Conservation (phyloP, 2,888 invertebrate species). For the Lochmaea capreae region DNA sequence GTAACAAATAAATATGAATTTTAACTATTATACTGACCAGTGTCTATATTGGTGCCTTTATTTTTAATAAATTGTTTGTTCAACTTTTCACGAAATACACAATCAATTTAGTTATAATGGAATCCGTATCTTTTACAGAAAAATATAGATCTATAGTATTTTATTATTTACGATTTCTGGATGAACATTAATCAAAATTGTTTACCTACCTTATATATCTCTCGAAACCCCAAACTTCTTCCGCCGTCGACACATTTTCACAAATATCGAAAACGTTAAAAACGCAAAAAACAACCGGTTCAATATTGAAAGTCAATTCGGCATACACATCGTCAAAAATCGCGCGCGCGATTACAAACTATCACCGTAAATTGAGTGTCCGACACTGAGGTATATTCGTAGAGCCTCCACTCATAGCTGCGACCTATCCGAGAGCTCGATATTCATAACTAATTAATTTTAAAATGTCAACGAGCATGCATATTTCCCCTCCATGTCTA, state of each 20-base stretch:
- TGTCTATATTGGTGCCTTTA: too few species aligned
- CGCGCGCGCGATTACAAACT: constrained; percentile 47
- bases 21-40: too few species aligned
- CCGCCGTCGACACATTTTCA: constrained; percentile 46
- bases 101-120: too few species aligned
- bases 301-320: constrained; percentile 39
- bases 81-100: too few species aligned
- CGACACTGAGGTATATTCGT: constrained; percentile 53
- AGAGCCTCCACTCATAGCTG: constrained; percentile 56
- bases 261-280: constrained; percentile 28
- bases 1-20: too few species aligned
- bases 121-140: too few species aligned
- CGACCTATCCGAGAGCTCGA: constrained; percentile 46
- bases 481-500: constrained; percentile 55
- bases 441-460: constrained; percentile 53
- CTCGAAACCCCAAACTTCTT: constrained; percentile 37
- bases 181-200: too few species aligned
- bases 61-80: too few species aligned
- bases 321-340: constrained; percentile 49
- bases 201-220: constrained; percentile 27
- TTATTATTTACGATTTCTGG: too few species aligned
- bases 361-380: constrained; percentile 59
- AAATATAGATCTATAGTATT: too few species aligned
- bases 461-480: constrained; percentile 57
- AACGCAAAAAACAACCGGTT: constrained; percentile 32